Base-by-base conservation (phyloP, 2,113 vertebrate species). In the Raja brachyura region DNA sequence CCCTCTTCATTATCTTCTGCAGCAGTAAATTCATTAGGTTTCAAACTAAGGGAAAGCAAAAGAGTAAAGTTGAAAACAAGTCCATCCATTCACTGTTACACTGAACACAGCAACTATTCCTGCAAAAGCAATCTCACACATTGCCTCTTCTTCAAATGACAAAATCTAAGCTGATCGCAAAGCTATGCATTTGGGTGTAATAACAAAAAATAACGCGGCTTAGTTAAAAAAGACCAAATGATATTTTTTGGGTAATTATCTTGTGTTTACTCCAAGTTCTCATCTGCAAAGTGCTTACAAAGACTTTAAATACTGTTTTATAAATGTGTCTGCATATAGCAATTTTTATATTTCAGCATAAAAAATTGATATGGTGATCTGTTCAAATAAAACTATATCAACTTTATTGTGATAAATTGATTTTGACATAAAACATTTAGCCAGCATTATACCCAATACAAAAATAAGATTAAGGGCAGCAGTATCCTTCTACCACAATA, bases 1-100 rank as follows among this genome's bases (percentile, higher is more conserved):
- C 66, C 90, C 22, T 39, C 33, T 28, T 92, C 90, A 48, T 92
- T 68, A 74, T 92, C 90, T 73, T 92, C 90, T 25, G 90, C 90
- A 56, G 81, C 39, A 48, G 66, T 92, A 73, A 92, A 70, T 73
- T 92, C 66, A 5, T 92, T 92, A 70, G 90, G 90, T 74, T 92
- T 92, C 90, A 92, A 54, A 31, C 63, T 90, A 18, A 39, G 31
- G 63, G 18, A 20, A 73, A 39, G 33, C 22, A 92, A 48, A 39
- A 92, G 5, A 10, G 66, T 92, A 92, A 92, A 92, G 31, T 33
- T 90, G 70, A 70, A 48, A 61, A 73, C 14, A 90, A 90, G 63
- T 22, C 31, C 63, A 68, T 70, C 5, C 20, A 73, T 48, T 48
- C n/a, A 68, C 28, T 63, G 63, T 90, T 61, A 90, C 61, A 66